Conservation (phyloP, 2,797 vertebrate genomes). For the Lutjanus argentimaculatus region DNA sequence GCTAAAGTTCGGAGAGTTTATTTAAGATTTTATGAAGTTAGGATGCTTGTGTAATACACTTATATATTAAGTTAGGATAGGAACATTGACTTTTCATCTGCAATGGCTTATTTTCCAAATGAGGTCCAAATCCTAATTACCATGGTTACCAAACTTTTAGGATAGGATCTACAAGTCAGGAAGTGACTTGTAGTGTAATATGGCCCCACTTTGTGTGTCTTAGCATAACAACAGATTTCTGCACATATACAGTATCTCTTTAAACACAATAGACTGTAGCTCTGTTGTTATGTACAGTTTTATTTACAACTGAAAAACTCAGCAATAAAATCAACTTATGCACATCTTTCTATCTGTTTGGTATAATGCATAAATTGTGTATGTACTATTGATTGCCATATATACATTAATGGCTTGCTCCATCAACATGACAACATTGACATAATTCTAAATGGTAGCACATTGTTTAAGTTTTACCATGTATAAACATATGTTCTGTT, state of each 20-base stretch:
- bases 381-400: conserved; percentile 89
- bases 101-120: too few species aligned
- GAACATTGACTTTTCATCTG: too few species aligned
- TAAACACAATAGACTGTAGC: conserved; percentile 61
- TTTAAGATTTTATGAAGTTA: too few species aligned
- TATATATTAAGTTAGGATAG: too few species aligned
- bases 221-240: conserved; percentile 23
- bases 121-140: too few species aligned
- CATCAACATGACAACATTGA: conserved; percentile 90
- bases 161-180: too few species aligned
- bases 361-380: conserved; percentile 90
- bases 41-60: too few species aligned
- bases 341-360: conserved; percentile 86
- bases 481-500: conserved; percentile 88
- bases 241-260: conserved; percentile 14
- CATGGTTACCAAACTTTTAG: too few species aligned
- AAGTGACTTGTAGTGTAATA: too few species aligned
- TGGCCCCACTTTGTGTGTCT: conserved; percentile 22
- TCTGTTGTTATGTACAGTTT: conserved; percentile 89
- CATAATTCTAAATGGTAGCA: conserved; percentile 84
- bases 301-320: conserved; percentile 98
- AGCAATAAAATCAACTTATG: conserved; percentile 89
- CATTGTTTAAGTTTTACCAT: conserved; percentile 83
- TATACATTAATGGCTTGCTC: conserved; percentile 91
- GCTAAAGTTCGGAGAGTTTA: too few species aligned